Percentiles rank a stretch among this genome's conserved stretches.
Conservation (phyloP, 2,113 vertebrate genomes). For the Mormyrus lacerda region DNA sequence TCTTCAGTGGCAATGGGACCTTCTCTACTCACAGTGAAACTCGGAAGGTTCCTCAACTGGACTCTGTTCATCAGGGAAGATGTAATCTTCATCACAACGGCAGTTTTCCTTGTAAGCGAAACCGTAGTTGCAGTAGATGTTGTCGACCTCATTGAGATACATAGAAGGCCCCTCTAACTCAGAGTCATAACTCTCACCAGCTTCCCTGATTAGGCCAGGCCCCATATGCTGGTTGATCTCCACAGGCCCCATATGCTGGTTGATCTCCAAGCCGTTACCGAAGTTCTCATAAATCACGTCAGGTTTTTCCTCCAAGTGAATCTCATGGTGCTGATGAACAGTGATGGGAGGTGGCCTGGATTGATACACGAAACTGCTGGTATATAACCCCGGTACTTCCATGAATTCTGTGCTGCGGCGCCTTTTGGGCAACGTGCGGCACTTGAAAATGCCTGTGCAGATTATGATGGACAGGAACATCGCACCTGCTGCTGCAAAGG, state of each 20-base stretch:
- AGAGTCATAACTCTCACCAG: neutral
- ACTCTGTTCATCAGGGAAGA: slow-evolving; percentile 18
- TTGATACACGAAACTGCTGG: no score
- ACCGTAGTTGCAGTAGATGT: slow-evolving; percentile 21
- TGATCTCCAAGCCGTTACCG: no score
- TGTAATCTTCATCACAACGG: slow-evolving; percentile 23
- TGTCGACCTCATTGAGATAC: slow-evolving; percentile 18
- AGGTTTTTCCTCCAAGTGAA: neutral
- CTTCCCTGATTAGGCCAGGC: neutral
- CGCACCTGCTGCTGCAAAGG: neutral
- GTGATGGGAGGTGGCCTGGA: neutral
- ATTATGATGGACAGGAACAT: neutral
- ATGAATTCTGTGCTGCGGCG: no score
- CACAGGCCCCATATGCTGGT: no score
- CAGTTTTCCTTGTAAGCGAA: neutral
- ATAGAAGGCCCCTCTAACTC: neutral
- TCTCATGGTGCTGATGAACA: neutral
- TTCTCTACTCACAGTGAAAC: neutral
- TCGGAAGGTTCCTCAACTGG: neutral
- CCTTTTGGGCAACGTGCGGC: neutral
- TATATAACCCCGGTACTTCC: neutral
- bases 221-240: no score
- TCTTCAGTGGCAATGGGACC: neutral
- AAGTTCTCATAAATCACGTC: slow-evolving; percentile 12
- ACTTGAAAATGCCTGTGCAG: neutral